Conservation (phyloP, 1,140 invertebrate species). For the Chironomus striatipennis region DNA sequence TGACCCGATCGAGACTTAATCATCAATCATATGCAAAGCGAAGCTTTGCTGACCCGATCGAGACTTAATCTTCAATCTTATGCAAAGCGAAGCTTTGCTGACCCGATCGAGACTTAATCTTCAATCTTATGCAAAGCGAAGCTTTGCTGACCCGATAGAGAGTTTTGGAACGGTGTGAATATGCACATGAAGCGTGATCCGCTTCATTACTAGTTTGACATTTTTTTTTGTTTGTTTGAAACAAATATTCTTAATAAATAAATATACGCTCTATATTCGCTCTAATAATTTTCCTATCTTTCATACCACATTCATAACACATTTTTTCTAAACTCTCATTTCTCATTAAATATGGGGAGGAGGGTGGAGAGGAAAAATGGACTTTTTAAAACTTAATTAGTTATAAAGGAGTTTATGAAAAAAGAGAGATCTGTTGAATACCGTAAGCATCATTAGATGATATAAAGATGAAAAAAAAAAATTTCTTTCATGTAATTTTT, state of each 20-base stretch:
- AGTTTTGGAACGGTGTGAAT: too few relatives aligned
- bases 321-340: neutral
- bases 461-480: neutral
- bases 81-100: too few relatives aligned
- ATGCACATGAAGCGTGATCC: too few relatives aligned
- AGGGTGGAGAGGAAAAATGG: neutral
- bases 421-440: neutral
- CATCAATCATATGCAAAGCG: too few relatives aligned
- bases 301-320: slow-evolving; percentile 1
- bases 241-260: slow-evolving; percentile 10
- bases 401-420: slow-evolving; percentile 4
- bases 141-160: too few relatives aligned
- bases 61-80: too few relatives aligned
- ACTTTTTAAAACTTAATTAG: slow-evolving; percentile 4
- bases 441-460: neutral
- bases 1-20: too few relatives aligned
- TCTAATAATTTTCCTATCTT: slow-evolving; percentile 11
- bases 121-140: too few relatives aligned
- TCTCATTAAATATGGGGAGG: too few relatives aligned
- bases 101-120: too few relatives aligned
- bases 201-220: too few relatives aligned
- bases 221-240: neutral
- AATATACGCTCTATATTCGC: neutral
- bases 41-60: too few relatives aligned
- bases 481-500: neutral